These are phyloP conservation scores for Coleophora flavipennella DNA, from an alignment of 2,888 invertebrate species.

Conservation along the genomic window DNA sequence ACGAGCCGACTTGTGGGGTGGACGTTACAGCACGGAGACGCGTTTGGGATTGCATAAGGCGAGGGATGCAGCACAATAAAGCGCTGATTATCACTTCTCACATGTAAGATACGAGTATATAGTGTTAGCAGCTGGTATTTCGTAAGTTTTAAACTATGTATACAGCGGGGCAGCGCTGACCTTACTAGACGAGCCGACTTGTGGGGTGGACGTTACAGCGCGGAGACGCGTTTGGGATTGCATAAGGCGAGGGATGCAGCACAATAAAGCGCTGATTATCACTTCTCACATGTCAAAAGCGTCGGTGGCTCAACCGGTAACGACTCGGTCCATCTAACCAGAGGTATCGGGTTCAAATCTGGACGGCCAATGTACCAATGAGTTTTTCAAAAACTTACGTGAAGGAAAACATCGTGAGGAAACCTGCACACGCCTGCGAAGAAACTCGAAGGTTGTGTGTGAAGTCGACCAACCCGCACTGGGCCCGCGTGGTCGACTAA, in stretches of 20 bases:
- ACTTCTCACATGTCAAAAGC: slow-evolving; percentile 78
- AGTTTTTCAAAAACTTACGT: too few relatives aligned
- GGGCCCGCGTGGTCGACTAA: too few relatives aligned
- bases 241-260: slow-evolving; percentile 56
- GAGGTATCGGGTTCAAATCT: too few relatives aligned
- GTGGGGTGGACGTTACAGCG: slow-evolving; percentile 79
- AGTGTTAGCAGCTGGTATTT: too few relatives aligned
- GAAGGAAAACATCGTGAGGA: too few relatives aligned
- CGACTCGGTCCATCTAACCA: too few relatives aligned
- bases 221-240: slow-evolving; percentile 77
- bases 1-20: slow-evolving; percentile 81
- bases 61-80: slow-evolving; percentile 52
- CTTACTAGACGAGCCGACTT: slow-evolving; percentile 84
- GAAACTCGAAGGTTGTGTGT: too few relatives aligned
- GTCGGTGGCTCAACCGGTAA: background rate
- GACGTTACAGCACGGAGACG: slow-evolving; percentile 77
- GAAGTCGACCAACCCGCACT: too few relatives aligned
- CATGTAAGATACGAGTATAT: slow-evolving; percentile 52
- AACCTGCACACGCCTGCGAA: too few relatives aligned
- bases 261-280: slow-evolving; percentile 73
- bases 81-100: slow-evolving; percentile 79
- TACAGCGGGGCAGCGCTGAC: too few relatives aligned
- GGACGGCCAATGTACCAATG: too few relatives aligned
- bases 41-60: slow-evolving; percentile 75
- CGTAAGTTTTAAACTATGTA: too few relatives aligned